phyloP scores from a whole-genome alignment of 2,113 vertebrate species.

The Macrotus californicus region DNA sequence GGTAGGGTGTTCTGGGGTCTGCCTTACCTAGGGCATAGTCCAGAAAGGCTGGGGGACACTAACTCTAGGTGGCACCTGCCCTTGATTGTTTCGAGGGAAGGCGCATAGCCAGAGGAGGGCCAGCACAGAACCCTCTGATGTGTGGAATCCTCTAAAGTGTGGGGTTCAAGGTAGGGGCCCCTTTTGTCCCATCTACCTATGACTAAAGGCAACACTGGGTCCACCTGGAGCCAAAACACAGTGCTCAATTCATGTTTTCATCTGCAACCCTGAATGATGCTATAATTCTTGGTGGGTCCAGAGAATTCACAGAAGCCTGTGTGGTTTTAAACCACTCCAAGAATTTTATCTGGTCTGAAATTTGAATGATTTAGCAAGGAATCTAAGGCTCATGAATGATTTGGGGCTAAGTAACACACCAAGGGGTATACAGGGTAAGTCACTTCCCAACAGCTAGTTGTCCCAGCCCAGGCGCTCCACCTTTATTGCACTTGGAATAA shows the following conservation, averaged over 20 bases:
- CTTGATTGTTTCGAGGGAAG: neutral
- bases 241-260: neutral
- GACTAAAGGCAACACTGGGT: neutral
- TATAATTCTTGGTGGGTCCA: neutral
- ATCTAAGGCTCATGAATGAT: neutral
- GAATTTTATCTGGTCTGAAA: neutral
- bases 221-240: neutral
- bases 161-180: neutral
- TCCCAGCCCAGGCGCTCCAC: neutral
- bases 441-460: neutral
- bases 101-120: neutral
- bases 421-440: neutral
- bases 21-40: neutral
- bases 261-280: neutral
- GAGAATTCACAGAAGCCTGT: neutral
- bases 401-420: neutral
- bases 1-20: neutral
- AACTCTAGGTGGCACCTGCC: neutral
- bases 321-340: neutral
- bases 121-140: neutral
- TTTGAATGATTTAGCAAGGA: neutral
- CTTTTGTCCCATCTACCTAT: neutral
- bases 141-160: accelerated
- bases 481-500: neutral
- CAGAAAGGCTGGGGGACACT: neutral